A percentile compares a stretch with the other conserved stretches of the same genome.
phyloP scores from a whole-genome alignment of 2,113 vertebrate species.

The Colinus virginianus region DNA sequence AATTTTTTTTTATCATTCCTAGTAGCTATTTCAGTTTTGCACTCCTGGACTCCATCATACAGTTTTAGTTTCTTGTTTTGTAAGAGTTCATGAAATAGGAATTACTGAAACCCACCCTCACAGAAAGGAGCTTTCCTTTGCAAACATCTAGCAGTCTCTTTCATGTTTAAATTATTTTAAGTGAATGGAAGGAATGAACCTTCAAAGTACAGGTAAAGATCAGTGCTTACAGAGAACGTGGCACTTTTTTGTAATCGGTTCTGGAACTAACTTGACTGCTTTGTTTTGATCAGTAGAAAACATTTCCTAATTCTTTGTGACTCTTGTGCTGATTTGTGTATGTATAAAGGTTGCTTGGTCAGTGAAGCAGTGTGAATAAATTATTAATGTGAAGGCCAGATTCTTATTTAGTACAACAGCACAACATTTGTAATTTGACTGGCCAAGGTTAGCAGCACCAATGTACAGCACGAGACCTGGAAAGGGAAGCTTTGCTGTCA shows the following conservation, averaged over 20 bases:
- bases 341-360: conserved; percentile 2
- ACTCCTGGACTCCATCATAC: background rate
- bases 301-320: conserved; percentile 33
- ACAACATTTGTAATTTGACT: background rate
- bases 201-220: background rate
- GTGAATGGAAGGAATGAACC: background rate
- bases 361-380: conserved; percentile 35
- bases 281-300: conserved; percentile 55
- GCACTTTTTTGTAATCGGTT: background rate
- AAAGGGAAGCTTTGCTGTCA: background rate
- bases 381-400: conserved; percentile 52
- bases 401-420: background rate
- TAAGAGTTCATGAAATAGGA: background rate
- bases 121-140: background rate
- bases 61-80: background rate
- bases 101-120: background rate
- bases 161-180: background rate
- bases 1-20: conserved; percentile 31
- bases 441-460: background rate
- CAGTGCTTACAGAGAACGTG: background rate
- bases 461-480: background rate
- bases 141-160: background rate
- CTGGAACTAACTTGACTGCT: background rate
- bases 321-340: conserved; percentile 26
- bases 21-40: conserved; percentile 15